Percentiles rank a stretch among this genome's conserved stretches.
phyloP scores from a whole-genome alignment of 2,797 vertebrate species.

The Danionella dracula region DNA sequence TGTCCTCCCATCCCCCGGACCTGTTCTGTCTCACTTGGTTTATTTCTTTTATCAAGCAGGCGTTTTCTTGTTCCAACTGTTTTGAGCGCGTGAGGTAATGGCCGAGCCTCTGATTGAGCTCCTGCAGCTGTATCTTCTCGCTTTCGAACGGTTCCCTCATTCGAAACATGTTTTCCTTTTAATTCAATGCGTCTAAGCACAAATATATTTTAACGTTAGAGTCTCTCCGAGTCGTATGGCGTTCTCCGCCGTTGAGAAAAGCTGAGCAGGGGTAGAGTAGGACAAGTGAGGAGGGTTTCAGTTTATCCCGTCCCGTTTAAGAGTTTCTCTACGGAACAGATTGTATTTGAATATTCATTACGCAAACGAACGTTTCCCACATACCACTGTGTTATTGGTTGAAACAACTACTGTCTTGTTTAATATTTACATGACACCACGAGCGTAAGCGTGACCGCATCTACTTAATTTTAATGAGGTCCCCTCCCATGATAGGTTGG shows the following conservation, averaged over 20 bases:
- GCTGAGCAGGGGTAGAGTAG: conserved; percentile 51
- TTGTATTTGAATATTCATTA: conserved; percentile 2
- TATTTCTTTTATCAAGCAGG: conserved; percentile 72
- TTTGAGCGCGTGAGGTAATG: conserved; percentile 82
- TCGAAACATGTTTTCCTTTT: conserved; percentile 71
- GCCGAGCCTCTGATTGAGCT: conserved; percentile 82
- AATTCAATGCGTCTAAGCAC: neutral
- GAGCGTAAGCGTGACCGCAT: too few relatives aligned
- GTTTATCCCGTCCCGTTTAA: conserved; percentile 35
- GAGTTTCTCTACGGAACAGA: neutral
- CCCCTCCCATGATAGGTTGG: neutral
- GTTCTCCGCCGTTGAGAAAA: conserved; percentile 22
- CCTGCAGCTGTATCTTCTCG: conserved; percentile 83
- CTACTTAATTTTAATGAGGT: neutral
- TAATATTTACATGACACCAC: neutral
- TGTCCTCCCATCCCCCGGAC: conserved; percentile 47
- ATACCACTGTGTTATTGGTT: neutral
- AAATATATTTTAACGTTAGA: neutral
- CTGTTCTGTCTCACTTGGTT: conserved; percentile 58
- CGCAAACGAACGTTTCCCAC: neutral
- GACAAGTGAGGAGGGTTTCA: conserved; percentile 62
- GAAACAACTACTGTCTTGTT: neutral
- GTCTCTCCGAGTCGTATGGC: conserved; percentile 15
- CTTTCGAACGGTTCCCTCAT: conserved; percentile 69
- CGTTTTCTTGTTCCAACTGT: conserved; percentile 86